These are phyloP conservation scores for Fundulus diaphanus DNA, from an alignment of 2,797 vertebrate species.

Conservation along the genomic window DNA sequence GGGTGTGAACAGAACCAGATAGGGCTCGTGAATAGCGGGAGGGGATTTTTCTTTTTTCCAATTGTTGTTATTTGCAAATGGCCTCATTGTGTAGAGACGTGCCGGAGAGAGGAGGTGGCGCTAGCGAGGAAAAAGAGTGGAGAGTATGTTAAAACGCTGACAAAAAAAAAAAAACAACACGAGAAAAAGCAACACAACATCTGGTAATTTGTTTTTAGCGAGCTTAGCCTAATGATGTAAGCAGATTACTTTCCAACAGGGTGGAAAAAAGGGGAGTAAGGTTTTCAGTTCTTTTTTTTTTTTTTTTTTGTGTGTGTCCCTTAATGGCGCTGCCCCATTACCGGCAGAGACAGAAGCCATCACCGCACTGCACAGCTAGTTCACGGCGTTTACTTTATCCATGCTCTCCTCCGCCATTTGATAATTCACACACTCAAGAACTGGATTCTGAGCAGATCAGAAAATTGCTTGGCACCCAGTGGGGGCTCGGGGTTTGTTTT, in stretches of 20 bases:
- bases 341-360: conserved; percentile 59
- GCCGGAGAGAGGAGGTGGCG: conserved; percentile 82
- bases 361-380: conserved; percentile 38
- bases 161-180: conserved; percentile 63
- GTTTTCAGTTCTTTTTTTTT: conserved; percentile 12
- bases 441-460: conserved; percentile 66
- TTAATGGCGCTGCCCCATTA: conserved; percentile 65
- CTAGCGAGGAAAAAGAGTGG: conserved; percentile 87
- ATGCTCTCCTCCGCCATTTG: conserved; percentile 50
- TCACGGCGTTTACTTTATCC: conserved; percentile 42
- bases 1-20: conserved; percentile 76
- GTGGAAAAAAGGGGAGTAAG: conserved; percentile 62
- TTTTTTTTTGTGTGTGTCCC: conserved; percentile 52
- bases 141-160: conserved; percentile 87
- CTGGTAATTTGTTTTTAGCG: conserved; percentile 96
- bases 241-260: conserved; percentile 93
- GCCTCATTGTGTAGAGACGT: conserved; percentile 87
- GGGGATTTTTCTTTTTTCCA: conserved; percentile 82
- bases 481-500: conserved; percentile 53
- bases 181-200: conserved; percentile 87
- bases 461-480: conserved; percentile 56
- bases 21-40: conserved; percentile 84
- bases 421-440: conserved; percentile 56
- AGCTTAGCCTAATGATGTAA: conserved; percentile 98
- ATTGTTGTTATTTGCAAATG: conserved; percentile 92